Evolutionary conservation across 2,113 vertebrate genomes (phyloP).

Genomic region (Menidia beryllina): DNA sequence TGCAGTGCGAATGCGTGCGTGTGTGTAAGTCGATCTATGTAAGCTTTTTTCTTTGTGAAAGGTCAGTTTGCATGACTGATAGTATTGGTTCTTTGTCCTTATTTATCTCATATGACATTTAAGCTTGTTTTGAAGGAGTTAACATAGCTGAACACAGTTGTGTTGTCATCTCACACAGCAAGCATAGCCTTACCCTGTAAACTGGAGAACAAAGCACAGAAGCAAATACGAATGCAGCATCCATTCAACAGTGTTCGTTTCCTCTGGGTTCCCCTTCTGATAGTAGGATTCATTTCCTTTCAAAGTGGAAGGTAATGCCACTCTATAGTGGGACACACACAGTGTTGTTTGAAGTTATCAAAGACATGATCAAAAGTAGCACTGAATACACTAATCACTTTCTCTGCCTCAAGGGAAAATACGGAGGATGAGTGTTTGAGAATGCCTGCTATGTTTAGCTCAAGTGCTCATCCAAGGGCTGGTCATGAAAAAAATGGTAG

Average conservation of each 20-base stretch:
- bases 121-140: slow-evolving; percentile 9
- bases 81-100: slow-evolving; percentile 31
- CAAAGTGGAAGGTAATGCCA: neutral
- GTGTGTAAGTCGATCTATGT: slow-evolving; percentile 17
- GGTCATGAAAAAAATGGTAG: slow-evolving; percentile 5
- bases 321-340: slow-evolving; percentile 25
- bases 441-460: slow-evolving; percentile 2
- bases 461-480: neutral
- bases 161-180: slow-evolving; percentile 20
- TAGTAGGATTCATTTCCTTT: neutral
- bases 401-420: slow-evolving; percentile 8
- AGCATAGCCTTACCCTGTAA: slow-evolving; percentile 10
- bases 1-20: slow-evolving; percentile 9
- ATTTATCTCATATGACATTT: slow-evolving; percentile 37
- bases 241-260: slow-evolving; percentile 1
- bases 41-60: slow-evolving; percentile 55
- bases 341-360: slow-evolving; percentile 23
- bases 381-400: slow-evolving; percentile 33
- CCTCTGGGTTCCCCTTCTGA: slow-evolving; percentile 16
- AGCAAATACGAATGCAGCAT: slow-evolving; percentile 38
- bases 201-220: slow-evolving; percentile 33
- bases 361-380: slow-evolving; percentile 46
- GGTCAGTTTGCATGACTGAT: slow-evolving; percentile 69
- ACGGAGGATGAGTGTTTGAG: neutral
- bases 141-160: slow-evolving; percentile 8